Conservation (phyloP, 2,797 vertebrate genomes). For the Sciaenops ocellatus region DNA sequence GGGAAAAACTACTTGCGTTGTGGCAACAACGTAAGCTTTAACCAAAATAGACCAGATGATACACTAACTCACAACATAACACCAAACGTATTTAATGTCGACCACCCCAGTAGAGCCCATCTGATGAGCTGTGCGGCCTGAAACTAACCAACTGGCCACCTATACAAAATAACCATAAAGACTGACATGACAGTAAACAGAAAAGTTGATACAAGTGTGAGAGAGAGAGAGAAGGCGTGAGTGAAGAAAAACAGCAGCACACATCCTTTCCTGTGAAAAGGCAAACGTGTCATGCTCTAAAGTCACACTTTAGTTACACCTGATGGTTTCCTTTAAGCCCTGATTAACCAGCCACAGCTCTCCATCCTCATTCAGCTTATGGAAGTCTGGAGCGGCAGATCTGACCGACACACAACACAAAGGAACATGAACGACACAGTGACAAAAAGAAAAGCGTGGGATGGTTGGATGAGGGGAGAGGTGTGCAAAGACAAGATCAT, state of each 20-base stretch:
- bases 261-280: constrained; percentile 40
- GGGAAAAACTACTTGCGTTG: not conserved
- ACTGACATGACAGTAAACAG: constrained; percentile 8
- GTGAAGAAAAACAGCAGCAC: constrained; percentile 28
- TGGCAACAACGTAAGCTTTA: not conserved
- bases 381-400: constrained; percentile 93
- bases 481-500: not conserved
- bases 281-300: constrained; percentile 62
- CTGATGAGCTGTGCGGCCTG: not conserved
- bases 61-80: not conserved
- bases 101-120: not conserved
- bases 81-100: not conserved
- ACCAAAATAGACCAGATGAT: not conserved
- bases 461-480: constrained; percentile 50
- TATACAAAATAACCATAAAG: not conserved
- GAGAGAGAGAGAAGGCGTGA: constrained; percentile 45
- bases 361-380: constrained; percentile 98
- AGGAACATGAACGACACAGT: constrained; percentile 78
- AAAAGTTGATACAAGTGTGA: not conserved
- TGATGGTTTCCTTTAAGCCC: constrained; percentile 99
- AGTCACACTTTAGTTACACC: constrained; percentile 86
- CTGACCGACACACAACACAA: constrained; percentile 90
- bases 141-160: not conserved
- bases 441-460: constrained; percentile 66
- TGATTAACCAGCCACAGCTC: constrained; percentile 99